Evolutionary conservation across 2,888 invertebrate genomes (phyloP).

Genomic region (Linnaemya tessellans): DNA sequence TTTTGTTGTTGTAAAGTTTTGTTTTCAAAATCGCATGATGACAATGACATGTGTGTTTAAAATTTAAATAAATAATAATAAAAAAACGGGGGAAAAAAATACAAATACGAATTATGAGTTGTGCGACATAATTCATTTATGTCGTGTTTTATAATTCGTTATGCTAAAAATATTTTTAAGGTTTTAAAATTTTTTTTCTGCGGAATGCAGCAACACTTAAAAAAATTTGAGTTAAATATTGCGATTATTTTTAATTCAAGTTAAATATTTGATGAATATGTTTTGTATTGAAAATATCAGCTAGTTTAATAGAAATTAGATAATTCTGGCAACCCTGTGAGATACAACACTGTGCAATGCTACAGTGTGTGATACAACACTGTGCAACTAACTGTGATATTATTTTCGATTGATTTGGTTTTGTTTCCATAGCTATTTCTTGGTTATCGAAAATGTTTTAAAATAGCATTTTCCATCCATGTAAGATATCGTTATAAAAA

Average conservation of each 20-base stretch:
- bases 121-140: slow-evolving; percentile 52
- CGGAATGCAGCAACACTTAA: slow-evolving; percentile 13
- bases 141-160: slow-evolving; percentile 20
- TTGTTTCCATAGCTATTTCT: too few species aligned
- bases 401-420: too few species aligned
- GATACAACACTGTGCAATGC: too few species aligned
- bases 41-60: slow-evolving; percentile 47
- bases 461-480: too few species aligned
- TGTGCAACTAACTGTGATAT: too few species aligned
- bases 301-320: neutral
- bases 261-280: neutral
- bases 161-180: slow-evolving; percentile 31
- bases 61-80: too few species aligned
- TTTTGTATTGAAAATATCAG: neutral
- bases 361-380: too few species aligned
- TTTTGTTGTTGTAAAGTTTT: slow-evolving; percentile 46
- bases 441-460: too few species aligned
- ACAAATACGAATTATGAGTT: slow-evolving; percentile 29
- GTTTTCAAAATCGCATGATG: slow-evolving; percentile 49
- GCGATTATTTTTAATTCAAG: neutral
- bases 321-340: neutral
- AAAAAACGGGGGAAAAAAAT: neutral
- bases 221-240: slow-evolving; percentile 3
- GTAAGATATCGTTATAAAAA: too few species aligned
- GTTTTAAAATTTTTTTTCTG: slow-evolving; percentile 8